phyloP scores from a whole-genome alignment of 2,888 invertebrate species.

The Nysson spinosus region DNA sequence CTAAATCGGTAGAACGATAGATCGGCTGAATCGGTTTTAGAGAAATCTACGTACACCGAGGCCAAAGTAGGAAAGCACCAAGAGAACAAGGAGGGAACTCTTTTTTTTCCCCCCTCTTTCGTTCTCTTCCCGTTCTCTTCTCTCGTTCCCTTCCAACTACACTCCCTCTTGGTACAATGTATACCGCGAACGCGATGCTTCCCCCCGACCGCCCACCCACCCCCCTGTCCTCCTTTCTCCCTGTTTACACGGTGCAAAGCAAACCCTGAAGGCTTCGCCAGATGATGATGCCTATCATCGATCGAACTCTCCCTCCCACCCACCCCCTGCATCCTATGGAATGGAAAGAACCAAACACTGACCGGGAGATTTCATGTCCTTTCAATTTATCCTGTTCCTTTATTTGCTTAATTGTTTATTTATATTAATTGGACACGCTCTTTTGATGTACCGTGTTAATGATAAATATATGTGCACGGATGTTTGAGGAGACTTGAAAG shows the following conservation, averaged over 20 bases:
- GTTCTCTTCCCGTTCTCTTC: background rate
- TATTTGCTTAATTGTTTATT: too few species aligned
- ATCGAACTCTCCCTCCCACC: too few species aligned
- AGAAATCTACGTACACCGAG: conserved; percentile 20
- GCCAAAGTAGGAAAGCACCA: background rate
- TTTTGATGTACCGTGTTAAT: too few species aligned
- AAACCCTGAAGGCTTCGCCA: conserved; percentile 43
- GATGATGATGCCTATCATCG: conserved; percentile 46
- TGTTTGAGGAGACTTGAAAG: too few species aligned
- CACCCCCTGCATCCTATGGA: conserved; percentile 29
- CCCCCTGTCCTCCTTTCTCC: conserved; percentile 54
- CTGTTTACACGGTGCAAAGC: conserved; percentile 58
- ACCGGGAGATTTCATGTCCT: too few species aligned
- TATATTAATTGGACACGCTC: too few species aligned
- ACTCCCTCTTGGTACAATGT: conserved; percentile 14
- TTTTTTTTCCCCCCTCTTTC: conserved; percentile 11
- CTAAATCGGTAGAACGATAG: conserved; percentile 65
- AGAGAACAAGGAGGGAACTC: conserved; percentile 14
- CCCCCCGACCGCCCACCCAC: conserved; percentile 50
- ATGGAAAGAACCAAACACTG: conserved; percentile 30
- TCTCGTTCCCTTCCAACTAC: conserved; percentile 17
- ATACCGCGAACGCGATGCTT: conserved; percentile 28
- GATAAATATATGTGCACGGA: too few species aligned
- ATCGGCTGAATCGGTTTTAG: conserved; percentile 42
- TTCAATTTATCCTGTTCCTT: too few species aligned